Conservation (phyloP, 2,797 vertebrate species). For the Smutsia temminckii region DNA sequence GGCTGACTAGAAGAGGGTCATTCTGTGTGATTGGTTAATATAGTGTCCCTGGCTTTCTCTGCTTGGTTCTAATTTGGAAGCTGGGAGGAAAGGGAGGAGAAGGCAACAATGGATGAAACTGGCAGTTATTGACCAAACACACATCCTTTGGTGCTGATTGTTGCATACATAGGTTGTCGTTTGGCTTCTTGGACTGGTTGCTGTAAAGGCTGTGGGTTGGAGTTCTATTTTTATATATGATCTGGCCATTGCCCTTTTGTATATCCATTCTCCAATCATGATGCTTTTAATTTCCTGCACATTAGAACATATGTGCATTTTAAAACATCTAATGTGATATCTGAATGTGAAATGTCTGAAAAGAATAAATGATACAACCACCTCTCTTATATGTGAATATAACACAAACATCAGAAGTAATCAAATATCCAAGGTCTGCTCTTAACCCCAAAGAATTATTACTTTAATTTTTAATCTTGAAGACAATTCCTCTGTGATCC, state of each 20-base stretch:
- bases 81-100: neutral
- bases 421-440: neutral
- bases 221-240: neutral
- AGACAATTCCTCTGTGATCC: neutral
- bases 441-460: accelerated
- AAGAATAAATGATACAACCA: neutral
- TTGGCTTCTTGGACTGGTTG: neutral
- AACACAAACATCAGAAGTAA: neutral
- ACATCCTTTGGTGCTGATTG: neutral
- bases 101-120: neutral
- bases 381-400: too few species aligned
- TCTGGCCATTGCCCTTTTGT: neutral
- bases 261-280: neutral
- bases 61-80: neutral
- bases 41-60: neutral
- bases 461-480: neutral
- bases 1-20: too few species aligned
- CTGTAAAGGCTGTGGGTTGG: neutral
- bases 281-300: neutral
- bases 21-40: too few species aligned
- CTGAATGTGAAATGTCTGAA: neutral
- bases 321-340: neutral
- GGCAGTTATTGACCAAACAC: neutral
- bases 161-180: neutral
- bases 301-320: neutral